Base-by-base conservation (phyloP, 2,113 vertebrate genomes). In the Macrotus californicus region DNA sequence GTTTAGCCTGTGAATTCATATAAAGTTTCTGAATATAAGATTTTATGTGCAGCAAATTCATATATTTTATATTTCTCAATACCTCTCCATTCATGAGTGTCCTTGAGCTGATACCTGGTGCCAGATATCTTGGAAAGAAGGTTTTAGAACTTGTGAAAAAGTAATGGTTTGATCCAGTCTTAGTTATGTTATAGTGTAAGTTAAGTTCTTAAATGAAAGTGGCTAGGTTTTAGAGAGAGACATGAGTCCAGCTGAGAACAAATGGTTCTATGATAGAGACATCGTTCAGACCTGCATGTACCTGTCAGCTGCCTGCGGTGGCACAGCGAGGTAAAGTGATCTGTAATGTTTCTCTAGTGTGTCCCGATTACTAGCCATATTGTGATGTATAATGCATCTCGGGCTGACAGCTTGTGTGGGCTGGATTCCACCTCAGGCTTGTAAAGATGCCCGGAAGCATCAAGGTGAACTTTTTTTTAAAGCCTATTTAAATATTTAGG, bases 401-500 rank as follows among this genome's bases (percentile, higher is more conserved):
- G 14, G 69, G 77, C 75, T 94, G 87, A 92, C 4, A 29, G 95
- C 94, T 46, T 48, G 19, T 94, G 89, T 82, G 56, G 61, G 67
- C 39, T 76, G 36, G 50, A 43, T 70, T 97, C 97, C 3, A 39
- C 90, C 75, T 96, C 54, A 3, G 0, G 41, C 69, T 93, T 91
- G 77, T 91, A 66, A 82, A 94, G 24, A 56, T 54, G 66, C 95
- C 92, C 87, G 54, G 89, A 94, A 81, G 31, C 3, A 8, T 64
- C 76, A 83, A 50, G 43, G 43, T 72, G 73, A 95, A 43, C 19
- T 87, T 91, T 95, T 86, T 88, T 82, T 52, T 77, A 29, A 92
- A 69, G 46, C 34, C 64, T 93, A 61, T 80, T 96, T 91, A 89
- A 81, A 94, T 93, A 85, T 96, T 96, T 95, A 85, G 82, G 93